These are phyloP conservation scores for Mercenaria mercenaria DNA, from an alignment of 1,140 invertebrate genomes.

Conservation along the genomic window DNA sequence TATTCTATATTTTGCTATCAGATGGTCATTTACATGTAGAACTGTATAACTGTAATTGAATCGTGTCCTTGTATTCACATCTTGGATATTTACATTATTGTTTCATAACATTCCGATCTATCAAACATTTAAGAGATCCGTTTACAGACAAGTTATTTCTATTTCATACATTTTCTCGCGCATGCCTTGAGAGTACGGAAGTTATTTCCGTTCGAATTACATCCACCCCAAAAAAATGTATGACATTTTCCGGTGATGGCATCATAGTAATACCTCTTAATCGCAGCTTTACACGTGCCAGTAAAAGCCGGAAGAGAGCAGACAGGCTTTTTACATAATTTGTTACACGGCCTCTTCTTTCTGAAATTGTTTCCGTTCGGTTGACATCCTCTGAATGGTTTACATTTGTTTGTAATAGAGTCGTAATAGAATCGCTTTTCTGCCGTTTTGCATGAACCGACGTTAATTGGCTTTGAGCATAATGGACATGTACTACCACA, in stretches of 20 bases:
- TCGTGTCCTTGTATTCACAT: too few relatives aligned
- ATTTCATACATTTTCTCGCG: conserved; percentile 73
- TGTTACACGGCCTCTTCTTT: conserved; percentile 66
- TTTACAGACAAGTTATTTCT: conserved; percentile 56
- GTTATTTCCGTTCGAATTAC: not conserved
- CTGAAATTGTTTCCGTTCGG: conserved; percentile 85
- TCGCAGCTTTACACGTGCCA: not conserved
- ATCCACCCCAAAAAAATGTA: conserved; percentile 19
- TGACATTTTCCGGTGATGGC: not conserved
- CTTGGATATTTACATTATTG: too few relatives aligned
- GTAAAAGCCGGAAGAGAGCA: not conserved
- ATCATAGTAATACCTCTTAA: conserved; percentile 9
- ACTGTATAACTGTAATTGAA: too few relatives aligned
- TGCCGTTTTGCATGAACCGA: conserved; percentile 88
- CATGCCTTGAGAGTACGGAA: conserved; percentile 67
- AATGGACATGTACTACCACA: conserved; percentile 55
- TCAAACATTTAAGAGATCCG: too few relatives aligned
- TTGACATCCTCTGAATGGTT: conserved; percentile 83
- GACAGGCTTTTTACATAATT: not conserved
- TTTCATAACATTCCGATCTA: too few relatives aligned
- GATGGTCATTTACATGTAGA: too few relatives aligned
- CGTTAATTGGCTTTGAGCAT: conserved; percentile 79
- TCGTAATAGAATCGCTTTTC: conserved; percentile 89
- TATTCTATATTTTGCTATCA: too few relatives aligned
- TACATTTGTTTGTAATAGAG: conserved; percentile 68